Evolutionary conservation across 2,113 vertebrate genomes (phyloP).

Genomic region (Pelvicachromis taeniatus): DNA sequence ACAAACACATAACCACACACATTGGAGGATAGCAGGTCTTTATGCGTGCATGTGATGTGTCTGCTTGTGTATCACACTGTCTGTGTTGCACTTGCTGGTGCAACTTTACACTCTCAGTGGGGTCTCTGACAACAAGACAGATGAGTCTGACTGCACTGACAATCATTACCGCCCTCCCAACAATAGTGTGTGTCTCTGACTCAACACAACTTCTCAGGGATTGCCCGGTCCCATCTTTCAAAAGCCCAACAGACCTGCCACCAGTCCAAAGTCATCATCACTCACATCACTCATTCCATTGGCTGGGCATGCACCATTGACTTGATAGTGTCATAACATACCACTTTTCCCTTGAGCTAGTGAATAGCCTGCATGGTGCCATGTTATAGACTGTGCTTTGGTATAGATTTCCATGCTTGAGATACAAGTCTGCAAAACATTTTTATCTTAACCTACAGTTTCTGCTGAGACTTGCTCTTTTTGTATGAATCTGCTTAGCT

Average conservation of each 20-base stretch:
- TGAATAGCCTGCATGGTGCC: background rate
- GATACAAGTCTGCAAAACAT: background rate
- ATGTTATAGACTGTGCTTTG: background rate
- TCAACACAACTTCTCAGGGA: conserved; percentile 34
- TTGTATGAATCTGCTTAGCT: background rate
- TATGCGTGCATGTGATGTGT: background rate
- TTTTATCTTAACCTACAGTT: background rate
- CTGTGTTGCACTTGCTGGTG: conserved; percentile 26
- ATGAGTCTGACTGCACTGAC: conserved; percentile 34
- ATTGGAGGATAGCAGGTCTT: background rate
- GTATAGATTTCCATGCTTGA: background rate
- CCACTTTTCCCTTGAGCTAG: background rate
- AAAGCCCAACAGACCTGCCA: conserved; percentile 1
- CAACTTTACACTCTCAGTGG: conserved; percentile 39
- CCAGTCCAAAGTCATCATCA: conserved; percentile 31
- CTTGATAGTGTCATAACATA: conserved; percentile 14
- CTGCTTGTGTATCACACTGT: conserved; percentile 11
- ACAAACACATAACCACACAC: background rate
- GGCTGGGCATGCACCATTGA: conserved; percentile 27
- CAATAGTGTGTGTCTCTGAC: conserved; percentile 26
- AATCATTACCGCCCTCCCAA: conserved; percentile 26
- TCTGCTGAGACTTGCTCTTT: background rate
- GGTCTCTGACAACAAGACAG: conserved; percentile 51
- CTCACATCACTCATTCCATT: conserved; percentile 52
- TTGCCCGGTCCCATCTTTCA: background rate